Percentiles rank a stretch among this genome's conserved stretches.
These are phyloP conservation scores for Nestor notabilis DNA, from an alignment of 2,113 vertebrate genomes.

Conservation along the genomic window DNA sequence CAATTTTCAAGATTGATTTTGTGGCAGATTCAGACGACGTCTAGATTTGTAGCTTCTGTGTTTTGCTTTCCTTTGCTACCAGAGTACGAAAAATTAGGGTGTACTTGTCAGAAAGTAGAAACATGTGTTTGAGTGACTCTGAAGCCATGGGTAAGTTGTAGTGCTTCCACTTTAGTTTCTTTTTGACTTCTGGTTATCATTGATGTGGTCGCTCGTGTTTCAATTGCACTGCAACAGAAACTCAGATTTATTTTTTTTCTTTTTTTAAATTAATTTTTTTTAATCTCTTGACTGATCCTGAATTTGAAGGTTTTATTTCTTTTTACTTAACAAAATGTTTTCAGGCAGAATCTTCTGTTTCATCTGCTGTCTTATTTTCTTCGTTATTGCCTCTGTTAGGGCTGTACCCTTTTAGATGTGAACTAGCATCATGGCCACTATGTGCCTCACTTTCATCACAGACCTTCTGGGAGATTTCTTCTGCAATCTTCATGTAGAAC, in stretches of 20 bases:
- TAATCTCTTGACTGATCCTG: neutral
- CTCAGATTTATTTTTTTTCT: neutral
- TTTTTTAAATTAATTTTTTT: accelerated
- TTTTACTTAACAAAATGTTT: neutral
- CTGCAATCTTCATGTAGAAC: neutral
- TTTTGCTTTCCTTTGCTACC: neutral
- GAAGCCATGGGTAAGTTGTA: neutral
- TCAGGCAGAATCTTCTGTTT: neutral
- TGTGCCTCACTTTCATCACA: neutral
- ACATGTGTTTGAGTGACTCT: neutral
- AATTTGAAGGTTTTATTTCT: neutral
- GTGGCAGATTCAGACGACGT: neutral
- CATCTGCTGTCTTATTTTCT: neutral
- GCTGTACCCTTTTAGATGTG: neutral
- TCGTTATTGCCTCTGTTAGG: neutral
- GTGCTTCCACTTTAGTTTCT: neutral
- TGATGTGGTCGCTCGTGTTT: neutral
- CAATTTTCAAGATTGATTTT: neutral
- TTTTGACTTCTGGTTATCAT: neutral
- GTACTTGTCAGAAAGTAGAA: neutral
- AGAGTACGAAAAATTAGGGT: neutral
- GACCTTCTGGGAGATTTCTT: neutral
- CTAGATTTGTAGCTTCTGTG: neutral
- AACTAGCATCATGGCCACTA: neutral
- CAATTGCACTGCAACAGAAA: neutral